Evolutionary conservation across 2,797 vertebrate species (phyloP), one percentile per base, ranked within the genome.

Genomic region (Garrulus glandarius): DNA sequence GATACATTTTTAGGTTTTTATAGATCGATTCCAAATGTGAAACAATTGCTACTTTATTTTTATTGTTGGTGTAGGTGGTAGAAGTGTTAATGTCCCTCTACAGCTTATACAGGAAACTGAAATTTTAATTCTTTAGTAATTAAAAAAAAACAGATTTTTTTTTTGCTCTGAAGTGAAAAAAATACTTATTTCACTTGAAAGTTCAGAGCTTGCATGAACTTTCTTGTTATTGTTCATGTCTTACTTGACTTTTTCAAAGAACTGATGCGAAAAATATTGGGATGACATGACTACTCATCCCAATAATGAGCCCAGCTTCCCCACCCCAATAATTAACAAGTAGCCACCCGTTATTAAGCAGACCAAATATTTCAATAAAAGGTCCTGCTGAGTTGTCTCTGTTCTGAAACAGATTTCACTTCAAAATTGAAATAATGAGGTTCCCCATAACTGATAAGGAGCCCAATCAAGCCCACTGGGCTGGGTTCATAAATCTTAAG

Each of bases 211-310:
- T 75, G 20, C 49, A 19, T 68, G 53, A 92, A 74, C 41, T 86
- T 88, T 87, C 68, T 71, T 75, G n/a, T 60, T 93, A 56, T 59
- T 94, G 30, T 89, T 96, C 87, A 80, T 0, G 72, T 98, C 87
- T 70, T 93, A 96, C 95, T 86, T 94, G 92, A 77, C 91, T 97
- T 97, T 96, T 95, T 93, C 80, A 97, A 95, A 95, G 92, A 97
- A 98, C 79, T 95, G 93, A 96, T 96, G 92, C 97, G 97, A 98
- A 98, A 98, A 97, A 95, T 96, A 93, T 98, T 97, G 55, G 96
- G 97, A 98, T 98, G 98, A 98, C 97, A 13, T 98, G 97, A 95
- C 96, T 98, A 98, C 96, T 98, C 98, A 98, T 98, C 98, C 98
- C 97, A 97, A 98, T 98, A 98, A 98, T 98, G 96, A 98, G 97